Evolutionary conservation across 2,888 invertebrate species (phyloP).

Genomic region (Cephonodes hylas): DNA sequence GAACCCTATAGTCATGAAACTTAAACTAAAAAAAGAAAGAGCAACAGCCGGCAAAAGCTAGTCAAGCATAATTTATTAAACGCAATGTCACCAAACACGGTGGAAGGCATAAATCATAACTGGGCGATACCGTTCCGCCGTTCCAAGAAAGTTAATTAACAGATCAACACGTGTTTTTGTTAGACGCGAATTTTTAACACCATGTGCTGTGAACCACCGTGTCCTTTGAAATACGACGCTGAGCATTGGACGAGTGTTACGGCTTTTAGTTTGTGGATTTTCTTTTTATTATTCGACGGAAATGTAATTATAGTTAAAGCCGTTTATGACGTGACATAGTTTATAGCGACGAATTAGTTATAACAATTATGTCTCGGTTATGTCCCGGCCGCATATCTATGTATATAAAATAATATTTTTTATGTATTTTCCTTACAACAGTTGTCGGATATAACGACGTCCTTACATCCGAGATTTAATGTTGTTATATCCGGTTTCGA

Average conservation of each 20-base stretch:
- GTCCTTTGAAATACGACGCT: constrained; percentile 7
- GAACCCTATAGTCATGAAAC: no score
- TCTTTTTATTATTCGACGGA: neutral
- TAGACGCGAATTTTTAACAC: neutral
- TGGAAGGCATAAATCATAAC: constrained; percentile 15
- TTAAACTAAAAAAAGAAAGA: no score
- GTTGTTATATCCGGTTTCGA: no score
- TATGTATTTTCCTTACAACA: no score
- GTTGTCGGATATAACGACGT: no score
- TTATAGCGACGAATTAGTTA: no score
- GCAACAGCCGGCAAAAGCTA: neutral
- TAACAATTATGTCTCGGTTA: no score
- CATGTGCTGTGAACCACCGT: constrained; percentile 10
- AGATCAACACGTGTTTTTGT: constrained; percentile 72
- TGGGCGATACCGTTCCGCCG: constrained; percentile 34
- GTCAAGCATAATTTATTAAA: neutral
- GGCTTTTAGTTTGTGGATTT: neutral
- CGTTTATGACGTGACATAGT: no score
- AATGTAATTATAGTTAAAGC: neutral
- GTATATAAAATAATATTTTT: no score
- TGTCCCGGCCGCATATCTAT: no score
- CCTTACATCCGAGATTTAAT: no score
- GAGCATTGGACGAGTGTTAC: neutral
- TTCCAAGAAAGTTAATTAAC: constrained; percentile 74
- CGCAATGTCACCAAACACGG: neutral